These are phyloP conservation scores for Terrapene triunguis DNA, from an alignment of 2,113 vertebrate species.

Conservation along the genomic window DNA sequence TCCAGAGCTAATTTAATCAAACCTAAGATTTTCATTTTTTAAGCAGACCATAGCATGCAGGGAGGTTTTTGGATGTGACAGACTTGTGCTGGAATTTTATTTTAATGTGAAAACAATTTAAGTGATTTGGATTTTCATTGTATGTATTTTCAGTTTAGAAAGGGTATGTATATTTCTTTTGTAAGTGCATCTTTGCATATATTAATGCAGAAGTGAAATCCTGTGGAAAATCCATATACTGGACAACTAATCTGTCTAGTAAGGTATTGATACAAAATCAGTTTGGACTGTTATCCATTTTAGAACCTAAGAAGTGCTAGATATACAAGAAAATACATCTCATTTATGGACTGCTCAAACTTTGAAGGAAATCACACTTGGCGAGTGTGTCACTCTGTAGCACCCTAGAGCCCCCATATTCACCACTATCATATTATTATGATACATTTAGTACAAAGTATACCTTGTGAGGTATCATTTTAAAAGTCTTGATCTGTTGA, in stretches of 20 bases:
- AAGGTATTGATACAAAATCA: constrained; percentile 28
- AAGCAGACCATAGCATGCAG: constrained; percentile 65
- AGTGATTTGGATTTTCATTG: constrained; percentile 43
- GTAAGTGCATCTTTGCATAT: constrained; percentile 7
- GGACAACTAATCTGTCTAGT: constrained; percentile 3
- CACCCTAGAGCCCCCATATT: too few species aligned
- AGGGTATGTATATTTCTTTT: constrained; percentile 36
- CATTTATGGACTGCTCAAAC: not conserved
- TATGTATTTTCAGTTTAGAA: constrained; percentile 55
- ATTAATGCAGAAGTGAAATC: constrained; percentile 17
- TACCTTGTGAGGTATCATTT: too few species aligned
- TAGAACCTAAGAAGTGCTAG: not conserved
- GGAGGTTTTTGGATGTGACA: constrained; percentile 62
- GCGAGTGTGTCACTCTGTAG: not conserved
- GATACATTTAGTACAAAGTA: too few species aligned
- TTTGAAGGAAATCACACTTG: not conserved
- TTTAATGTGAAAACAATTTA: constrained; percentile 67
- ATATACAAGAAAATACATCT: not conserved
- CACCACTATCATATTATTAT: too few species aligned
- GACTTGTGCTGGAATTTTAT: constrained; percentile 38
- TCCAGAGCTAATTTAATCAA: constrained; percentile 78
- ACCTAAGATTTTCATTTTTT: constrained; percentile 73
- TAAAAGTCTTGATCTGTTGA: too few species aligned
- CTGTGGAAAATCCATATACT: constrained; percentile 28
- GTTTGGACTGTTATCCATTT: not conserved